Evolutionary conservation across 2,113 vertebrate genomes (phyloP), one percentile per base, ranked within the genome.

Genomic region (Chaetodon auriga): DNA sequence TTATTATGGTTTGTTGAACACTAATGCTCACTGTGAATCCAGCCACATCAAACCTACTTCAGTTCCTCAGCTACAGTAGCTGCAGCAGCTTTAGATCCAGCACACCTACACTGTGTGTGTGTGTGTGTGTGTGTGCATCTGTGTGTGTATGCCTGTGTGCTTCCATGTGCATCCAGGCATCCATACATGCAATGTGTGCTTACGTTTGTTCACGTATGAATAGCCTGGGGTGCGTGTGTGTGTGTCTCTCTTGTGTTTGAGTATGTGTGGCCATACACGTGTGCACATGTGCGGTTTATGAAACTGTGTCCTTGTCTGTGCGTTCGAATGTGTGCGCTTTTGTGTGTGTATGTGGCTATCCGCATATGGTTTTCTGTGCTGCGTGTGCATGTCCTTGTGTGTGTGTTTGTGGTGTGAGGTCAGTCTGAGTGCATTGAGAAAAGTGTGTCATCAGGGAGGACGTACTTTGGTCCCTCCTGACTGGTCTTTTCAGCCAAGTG

Each of bases 401-500:
- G 41, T 78, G 53, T 60, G 60, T n/a, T 51, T 53, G 49, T 55
- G 54, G 53, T 72, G 77, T 72, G 82, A 81, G 92, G 90, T 92
- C 89, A 93, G 74, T 68, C 58, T 76, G 74, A 91, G 92, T 88
- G 89, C 88, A 90, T 61, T 0, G 61, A 83, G 51, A 75, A 88
- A 87, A 85, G 89, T 83, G 86, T 85, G 89, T 79, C 87, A 85
- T 81, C 36, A 16, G 83, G 74, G 84, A 87, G 75, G 73, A 65
- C 80, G 65, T 73, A 36, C 76, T 81, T 65, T 11, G 78, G 54
- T 83, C 82, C 79, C 83, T 54, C 70, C 83, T 87, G 89, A 82
- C 87, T 77, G 64, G 81, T 68, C 83, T 71, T 72, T 78, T 72
- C 84, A 82, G 68, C 64, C 58, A 49, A 81, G 77, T 89, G 84